phyloP scores from a whole-genome alignment of 2,888 invertebrate species.

The Drosophila melanosoma region DNA sequence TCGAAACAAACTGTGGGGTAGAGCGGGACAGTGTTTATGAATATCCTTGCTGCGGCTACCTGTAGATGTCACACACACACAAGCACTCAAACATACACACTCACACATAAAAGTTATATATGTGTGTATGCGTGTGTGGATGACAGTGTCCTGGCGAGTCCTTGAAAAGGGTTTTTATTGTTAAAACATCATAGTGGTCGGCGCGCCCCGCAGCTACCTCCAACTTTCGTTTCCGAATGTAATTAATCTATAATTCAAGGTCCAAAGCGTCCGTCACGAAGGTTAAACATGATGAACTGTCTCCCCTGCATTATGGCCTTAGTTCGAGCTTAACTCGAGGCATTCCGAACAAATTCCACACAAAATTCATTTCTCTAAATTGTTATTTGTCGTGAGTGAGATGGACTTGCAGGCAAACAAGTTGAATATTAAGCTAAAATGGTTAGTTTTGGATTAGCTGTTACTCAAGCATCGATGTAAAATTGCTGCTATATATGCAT shows the following conservation, averaged over 20 bases:
- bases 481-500: not conserved
- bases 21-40: slow-evolving; percentile 51
- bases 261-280: slow-evolving; percentile 67
- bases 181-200: slow-evolving; percentile 46
- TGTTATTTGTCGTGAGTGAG: not conserved
- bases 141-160: slow-evolving; percentile 53
- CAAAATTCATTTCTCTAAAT: slow-evolving; percentile 4
- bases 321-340: slow-evolving; percentile 18
- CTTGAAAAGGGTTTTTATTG: slow-evolving; percentile 70
- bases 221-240: slow-evolving; percentile 61
- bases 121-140: slow-evolving; percentile 12
- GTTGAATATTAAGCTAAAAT: slow-evolving; percentile 11
- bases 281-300: slow-evolving; percentile 66
- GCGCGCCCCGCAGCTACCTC: not conserved
- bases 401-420: slow-evolving; percentile 22
- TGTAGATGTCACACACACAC: slow-evolving; percentile 76
- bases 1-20: slow-evolving; percentile 53
- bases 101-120: slow-evolving; percentile 8
- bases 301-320: slow-evolving; percentile 26
- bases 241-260: slow-evolving; percentile 79
- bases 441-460: not conserved
- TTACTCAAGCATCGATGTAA: not conserved
- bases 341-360: slow-evolving; percentile 17
- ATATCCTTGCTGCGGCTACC: slow-evolving; percentile 77
- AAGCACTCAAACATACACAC: not conserved